phyloP scores from a whole-genome alignment of 1,140 invertebrate genomes.

The Cepaea nemoralis region DNA sequence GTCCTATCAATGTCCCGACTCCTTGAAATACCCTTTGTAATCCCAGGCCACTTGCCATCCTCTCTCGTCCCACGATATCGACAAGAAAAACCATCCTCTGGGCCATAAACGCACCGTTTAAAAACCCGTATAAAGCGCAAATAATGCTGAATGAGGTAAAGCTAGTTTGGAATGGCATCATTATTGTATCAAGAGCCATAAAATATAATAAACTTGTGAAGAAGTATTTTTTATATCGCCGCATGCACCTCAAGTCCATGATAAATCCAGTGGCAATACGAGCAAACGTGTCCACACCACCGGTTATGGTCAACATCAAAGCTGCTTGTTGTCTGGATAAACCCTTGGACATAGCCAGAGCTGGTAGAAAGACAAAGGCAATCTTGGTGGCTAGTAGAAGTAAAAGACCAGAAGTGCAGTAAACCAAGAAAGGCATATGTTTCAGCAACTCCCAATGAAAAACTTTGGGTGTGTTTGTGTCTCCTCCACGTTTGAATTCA shows the following conservation, averaged over 20 bases:
- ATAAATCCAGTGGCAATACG: slow-evolving; percentile 52
- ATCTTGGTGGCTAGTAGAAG: slow-evolving; percentile 58
- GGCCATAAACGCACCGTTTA: slow-evolving; percentile 77
- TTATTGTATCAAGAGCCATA: slow-evolving; percentile 46
- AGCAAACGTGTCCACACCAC: slow-evolving; percentile 54
- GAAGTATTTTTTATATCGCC: slow-evolving; percentile 52
- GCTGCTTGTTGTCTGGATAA: slow-evolving; percentile 49
- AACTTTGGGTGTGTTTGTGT: slow-evolving; percentile 33
- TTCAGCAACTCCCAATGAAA: slow-evolving; percentile 57
- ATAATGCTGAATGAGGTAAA: slow-evolving; percentile 50
- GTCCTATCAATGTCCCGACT: slow-evolving; percentile 85
- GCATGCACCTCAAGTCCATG: slow-evolving; percentile 51
- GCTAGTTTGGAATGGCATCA: slow-evolving; percentile 48
- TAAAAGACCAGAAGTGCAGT: slow-evolving; percentile 54
- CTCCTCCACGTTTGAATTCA: slow-evolving; percentile 17
- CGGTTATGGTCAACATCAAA: slow-evolving; percentile 55
- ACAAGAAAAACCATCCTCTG: slow-evolving; percentile 91
- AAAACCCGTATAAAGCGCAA: slow-evolving; percentile 53
- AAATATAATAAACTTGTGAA: slow-evolving; percentile 59
- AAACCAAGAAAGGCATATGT: slow-evolving; percentile 56
- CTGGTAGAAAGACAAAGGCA: slow-evolving; percentile 61
- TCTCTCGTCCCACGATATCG: slow-evolving; percentile 91
- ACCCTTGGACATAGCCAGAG: slow-evolving; percentile 54
- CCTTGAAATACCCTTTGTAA: slow-evolving; percentile 93
- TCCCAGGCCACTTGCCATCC: slow-evolving; percentile 93